Conservation (phyloP, 2,797 vertebrate genomes). For the Sebastes itinus region DNA sequence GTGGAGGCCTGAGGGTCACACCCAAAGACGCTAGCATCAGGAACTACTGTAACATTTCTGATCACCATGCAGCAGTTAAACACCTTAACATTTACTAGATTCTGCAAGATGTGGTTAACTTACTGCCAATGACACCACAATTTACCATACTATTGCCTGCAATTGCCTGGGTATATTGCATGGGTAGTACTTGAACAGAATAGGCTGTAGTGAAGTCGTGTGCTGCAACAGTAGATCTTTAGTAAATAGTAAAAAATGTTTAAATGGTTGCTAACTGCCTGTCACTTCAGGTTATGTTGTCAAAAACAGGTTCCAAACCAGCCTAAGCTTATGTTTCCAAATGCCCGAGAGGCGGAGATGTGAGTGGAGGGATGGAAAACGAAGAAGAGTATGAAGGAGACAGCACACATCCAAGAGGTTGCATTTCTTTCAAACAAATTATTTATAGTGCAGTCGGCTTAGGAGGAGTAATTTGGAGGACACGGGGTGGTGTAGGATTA, state of each 20-base stretch:
- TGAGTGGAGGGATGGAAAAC: constrained; percentile 21
- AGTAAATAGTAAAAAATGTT: too few species aligned
- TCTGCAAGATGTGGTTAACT: not conserved
- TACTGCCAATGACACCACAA: not conserved
- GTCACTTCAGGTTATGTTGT: not conserved
- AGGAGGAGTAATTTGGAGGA: constrained; percentile 60
- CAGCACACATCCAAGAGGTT: constrained; percentile 61
- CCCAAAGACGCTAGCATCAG: not conserved
- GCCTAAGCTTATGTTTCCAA: not conserved
- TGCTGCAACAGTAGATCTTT: not conserved
- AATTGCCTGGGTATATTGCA: not conserved
- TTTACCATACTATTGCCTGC: not conserved
- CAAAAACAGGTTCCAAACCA: not conserved
- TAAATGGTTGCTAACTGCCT: not conserved
- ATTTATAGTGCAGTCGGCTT: constrained; percentile 78
- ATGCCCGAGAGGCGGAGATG: not conserved
- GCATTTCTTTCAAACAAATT: constrained; percentile 79
- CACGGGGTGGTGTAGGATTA: constrained; percentile 61
- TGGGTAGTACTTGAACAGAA: not conserved
- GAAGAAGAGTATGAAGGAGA: constrained; percentile 18
- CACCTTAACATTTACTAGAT: not conserved
- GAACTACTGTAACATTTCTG: not conserved
- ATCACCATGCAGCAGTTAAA: not conserved
- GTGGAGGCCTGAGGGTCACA: not conserved
- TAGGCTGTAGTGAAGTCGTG: not conserved